Base-by-base conservation (phyloP, 2,888 invertebrate species). In the Andrena flavipes region DNA sequence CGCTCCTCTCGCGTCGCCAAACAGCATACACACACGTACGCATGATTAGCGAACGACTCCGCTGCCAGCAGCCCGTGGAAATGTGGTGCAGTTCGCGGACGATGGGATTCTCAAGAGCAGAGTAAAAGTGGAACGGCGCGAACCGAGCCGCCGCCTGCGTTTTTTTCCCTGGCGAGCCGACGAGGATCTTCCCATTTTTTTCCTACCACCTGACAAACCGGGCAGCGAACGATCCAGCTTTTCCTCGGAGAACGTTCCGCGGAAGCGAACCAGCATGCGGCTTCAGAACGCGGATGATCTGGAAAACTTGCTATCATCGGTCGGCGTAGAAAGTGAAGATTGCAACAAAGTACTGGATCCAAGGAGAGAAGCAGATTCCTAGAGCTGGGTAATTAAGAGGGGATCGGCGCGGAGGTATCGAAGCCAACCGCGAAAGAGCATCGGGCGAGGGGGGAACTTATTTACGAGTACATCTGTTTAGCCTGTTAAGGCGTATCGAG, bases 121-220 rank as follows among this genome's bases (percentile, higher is more conserved):
- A 88, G 85, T 88, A 87, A 88, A 89, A 87, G 90, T 88, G 75
- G 89, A 89, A 86, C 88, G 74, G 16, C 67, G 56, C 51, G 63
- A 30, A 30, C 63, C 71, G 29, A 42, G 60, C 13, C 59, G 63
- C 13, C 59, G 63, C 29, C 59, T 48, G 4, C 49, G n/a, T n/a
- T 60, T 72, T 63, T 56, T 63, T 72, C 56, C 30, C 7, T 4
- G 2, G 1, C 20, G 8, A 16, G 20, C 5, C 3, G 23, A 62
- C n/a, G 26, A 56, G 30, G n/a, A 35, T 72, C 48, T 56, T 64
- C 56, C 51, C 16, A 20, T 54, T 82, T 64, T 64, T 60, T n/a
- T 30, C 8, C 1, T 0, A 7, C 26, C 13, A 16, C 23, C 30
- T 33, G 42, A 48, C 30, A 65, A 59, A 65, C 23, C 6, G 64